Evolutionary conservation across 2,888 invertebrate genomes (phyloP).

Genomic region (Colletes collaris): DNA sequence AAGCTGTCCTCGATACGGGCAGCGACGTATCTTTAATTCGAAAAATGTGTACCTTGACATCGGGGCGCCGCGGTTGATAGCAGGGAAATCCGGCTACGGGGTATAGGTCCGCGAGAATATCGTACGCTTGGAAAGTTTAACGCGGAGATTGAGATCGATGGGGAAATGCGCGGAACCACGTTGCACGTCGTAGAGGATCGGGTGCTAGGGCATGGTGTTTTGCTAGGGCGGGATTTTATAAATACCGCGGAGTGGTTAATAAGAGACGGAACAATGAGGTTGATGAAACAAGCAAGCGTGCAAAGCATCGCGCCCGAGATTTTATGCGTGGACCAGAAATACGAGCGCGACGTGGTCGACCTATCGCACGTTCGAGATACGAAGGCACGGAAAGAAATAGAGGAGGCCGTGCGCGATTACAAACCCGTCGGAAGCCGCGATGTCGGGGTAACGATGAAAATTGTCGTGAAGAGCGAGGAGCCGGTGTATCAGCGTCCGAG

Average conservation of each 20-base stretch:
- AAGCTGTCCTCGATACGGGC: slow-evolving; percentile 6
- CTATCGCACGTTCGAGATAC: background rate
- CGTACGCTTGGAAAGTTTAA: slow-evolving; percentile 5
- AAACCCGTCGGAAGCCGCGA: slow-evolving; percentile 4
- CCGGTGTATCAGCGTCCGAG: slow-evolving; percentile 1
- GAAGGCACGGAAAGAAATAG: background rate
- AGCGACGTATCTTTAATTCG: background rate
- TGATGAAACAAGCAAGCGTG: background rate
- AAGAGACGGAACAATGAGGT: background rate
- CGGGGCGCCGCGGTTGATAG: background rate
- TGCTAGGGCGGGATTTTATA: slow-evolving; percentile 6
- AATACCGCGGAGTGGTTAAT: slow-evolving; percentile 5
- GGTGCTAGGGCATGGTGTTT: background rate
- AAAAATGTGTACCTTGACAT: background rate
- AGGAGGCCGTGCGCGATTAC: slow-evolving; percentile 4
- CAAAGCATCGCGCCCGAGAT: too few species aligned
- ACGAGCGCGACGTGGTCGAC: background rate
- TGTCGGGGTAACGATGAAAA: slow-evolving; percentile 12
- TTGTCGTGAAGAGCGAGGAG: slow-evolving; percentile 1
- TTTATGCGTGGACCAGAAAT: too few species aligned
- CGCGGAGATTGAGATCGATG: slow-evolving; percentile 3
- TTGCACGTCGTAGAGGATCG: background rate
- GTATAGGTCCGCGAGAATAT: background rate
- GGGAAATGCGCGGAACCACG: slow-evolving; percentile 2
- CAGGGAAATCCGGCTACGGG: background rate